phyloP scores from a whole-genome alignment of 2,797 vertebrate species.

The Lepidocolaptes lacrymiger region DNA sequence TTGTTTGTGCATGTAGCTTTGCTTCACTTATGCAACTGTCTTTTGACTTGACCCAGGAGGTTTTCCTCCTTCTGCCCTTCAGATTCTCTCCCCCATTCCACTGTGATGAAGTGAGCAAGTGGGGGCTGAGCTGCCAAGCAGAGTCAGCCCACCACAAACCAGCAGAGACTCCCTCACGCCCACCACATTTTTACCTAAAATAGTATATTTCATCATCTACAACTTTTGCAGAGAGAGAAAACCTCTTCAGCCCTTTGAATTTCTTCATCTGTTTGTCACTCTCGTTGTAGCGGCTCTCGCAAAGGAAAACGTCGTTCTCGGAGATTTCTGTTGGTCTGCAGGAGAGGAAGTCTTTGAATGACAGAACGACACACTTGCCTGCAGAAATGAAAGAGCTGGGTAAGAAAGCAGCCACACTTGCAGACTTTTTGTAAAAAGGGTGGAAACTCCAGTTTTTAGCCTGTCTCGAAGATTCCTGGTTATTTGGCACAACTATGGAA shows the following conservation, averaged over 20 bases:
- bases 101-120: not conserved
- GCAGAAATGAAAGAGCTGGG: slow-evolving; percentile 56
- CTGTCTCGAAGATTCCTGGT: rapidly evolving
- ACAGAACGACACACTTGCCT: slow-evolving; percentile 95
- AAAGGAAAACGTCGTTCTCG: slow-evolving; percentile 92
- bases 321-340: slow-evolving; percentile 89
- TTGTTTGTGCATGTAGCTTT: not conserved
- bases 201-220: slow-evolving; percentile 98
- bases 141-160: not conserved
- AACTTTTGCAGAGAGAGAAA: slow-evolving; percentile 96
- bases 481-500: rapidly evolving
- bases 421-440: not conserved
- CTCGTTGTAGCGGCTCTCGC: slow-evolving; percentile 97
- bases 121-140: not conserved
- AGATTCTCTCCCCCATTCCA: not conserved
- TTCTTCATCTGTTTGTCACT: slow-evolving; percentile 98
- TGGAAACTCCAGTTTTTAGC: not conserved
- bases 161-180: not conserved
- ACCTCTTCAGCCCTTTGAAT: slow-evolving; percentile 96
- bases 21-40: not conserved
- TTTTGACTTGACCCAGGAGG: not conserved
- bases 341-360: slow-evolving; percentile 97
- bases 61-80: not conserved
- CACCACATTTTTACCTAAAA: slow-evolving; percentile 86
- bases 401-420: slow-evolving; percentile 17